phyloP scores from a whole-genome alignment of 2,888 invertebrate species.

The Calephelis perditalis region DNA sequence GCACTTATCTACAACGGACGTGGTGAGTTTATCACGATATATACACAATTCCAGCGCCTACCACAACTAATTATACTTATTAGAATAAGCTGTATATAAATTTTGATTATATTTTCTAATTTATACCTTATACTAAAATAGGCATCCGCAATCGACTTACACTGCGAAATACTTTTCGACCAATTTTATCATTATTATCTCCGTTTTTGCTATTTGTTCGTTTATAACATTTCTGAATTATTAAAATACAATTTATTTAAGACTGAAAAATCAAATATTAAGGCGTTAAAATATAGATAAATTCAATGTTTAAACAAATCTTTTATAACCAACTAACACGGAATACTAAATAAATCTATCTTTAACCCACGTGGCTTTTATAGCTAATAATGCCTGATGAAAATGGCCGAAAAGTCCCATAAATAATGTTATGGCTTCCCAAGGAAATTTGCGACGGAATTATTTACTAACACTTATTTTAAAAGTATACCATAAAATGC shows the following conservation, averaged over 20 bases:
- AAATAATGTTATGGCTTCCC: not conserved
- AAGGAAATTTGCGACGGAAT: constrained; percentile 2
- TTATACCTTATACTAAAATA: constrained; percentile 10
- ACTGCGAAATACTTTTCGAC: not conserved
- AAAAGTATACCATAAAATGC: constrained; percentile 29
- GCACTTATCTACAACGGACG: constrained; percentile 42
- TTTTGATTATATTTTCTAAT: not conserved
- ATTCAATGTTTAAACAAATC: too few species aligned
- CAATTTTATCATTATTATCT: not conserved
- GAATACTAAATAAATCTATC: too few species aligned
- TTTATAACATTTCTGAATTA: too few species aligned
- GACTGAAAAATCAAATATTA: too few species aligned
- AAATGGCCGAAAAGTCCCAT: constrained; percentile 1
- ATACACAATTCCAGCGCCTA: constrained; percentile 9
- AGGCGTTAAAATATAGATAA: too few species aligned
- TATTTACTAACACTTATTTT: constrained; percentile 5
- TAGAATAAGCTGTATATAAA: constrained; percentile 9
- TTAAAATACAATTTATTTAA: too few species aligned
- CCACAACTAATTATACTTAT: not conserved
- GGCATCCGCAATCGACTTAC: constrained; percentile 8
- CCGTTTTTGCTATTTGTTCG: too few species aligned
- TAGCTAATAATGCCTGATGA: not conserved
- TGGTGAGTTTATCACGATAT: constrained; percentile 57
- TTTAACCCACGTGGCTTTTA: too few species aligned
- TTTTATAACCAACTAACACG: too few species aligned